Base-by-base conservation (phyloP, 2,113 vertebrate species). In the Hypomesus transpacificus region DNA sequence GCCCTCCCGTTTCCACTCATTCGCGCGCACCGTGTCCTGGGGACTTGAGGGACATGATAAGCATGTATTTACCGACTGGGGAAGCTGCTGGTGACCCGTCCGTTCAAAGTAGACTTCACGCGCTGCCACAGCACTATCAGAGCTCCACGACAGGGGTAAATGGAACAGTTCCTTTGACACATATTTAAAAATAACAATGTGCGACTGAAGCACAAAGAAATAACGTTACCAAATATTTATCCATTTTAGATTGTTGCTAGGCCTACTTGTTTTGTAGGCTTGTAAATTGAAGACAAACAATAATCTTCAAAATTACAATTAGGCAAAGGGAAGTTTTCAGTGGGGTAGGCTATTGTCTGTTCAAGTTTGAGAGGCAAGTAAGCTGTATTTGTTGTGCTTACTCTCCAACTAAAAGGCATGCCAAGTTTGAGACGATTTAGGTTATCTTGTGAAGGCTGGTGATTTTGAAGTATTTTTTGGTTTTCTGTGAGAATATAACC, bases 1-100 rank as follows among this genome's bases (percentile, higher is more conserved):
- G 96, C 85, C 96, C 96, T 0, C 95, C 96, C 1, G 93, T 94
- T 21, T 90, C 93, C 67, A 84, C 92, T 54, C 87, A 94, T 83
- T 83, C 94, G 80, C 91, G 95, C 77, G 79, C 93, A 61, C 94
- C 95, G 5, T 97, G 96, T 82, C 93, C 95, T 63, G 96, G 95
- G 84, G 96, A 98, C 90, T 93, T 98, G 88, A 91, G 96, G 76
- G 96, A 98, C 89, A 98, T 98, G 96, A 98, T 98, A 92, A 98
- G 96, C 91, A 97, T 98, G 96, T 98, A 98, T 86, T 93, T 98
- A 91, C 96, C 96, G n/a, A 89, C 89, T 67, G 94, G 95, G 4
- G 96, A 96, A 82, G 91, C 89, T 53, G 94, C 92, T 57, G 94
- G 91, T 17, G 95, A 95, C 86, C 90, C 94, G 68, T 84, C 91